Conservation (phyloP, 2,797 vertebrate species). For the Falco naumanni region DNA sequence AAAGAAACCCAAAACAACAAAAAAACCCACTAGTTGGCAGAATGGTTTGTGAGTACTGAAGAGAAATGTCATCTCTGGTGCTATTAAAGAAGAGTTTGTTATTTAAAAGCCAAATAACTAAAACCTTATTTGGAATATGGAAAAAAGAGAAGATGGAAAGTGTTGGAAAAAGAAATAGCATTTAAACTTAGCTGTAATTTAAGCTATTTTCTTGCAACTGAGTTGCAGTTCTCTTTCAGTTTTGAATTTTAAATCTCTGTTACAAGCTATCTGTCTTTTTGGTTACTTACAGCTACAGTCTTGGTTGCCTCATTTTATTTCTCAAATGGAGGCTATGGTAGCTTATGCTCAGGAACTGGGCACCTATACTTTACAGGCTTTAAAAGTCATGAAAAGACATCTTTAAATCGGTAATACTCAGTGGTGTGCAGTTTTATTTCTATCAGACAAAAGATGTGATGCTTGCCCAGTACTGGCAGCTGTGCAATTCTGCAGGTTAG, state of each 20-base stretch:
- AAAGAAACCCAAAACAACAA: not conserved
- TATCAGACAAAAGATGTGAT: rapidly evolving
- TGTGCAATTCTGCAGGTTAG: not conserved
- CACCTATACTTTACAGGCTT: not conserved
- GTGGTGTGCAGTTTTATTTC: not conserved
- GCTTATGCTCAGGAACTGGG: not conserved
- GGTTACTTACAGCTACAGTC: not conserved
- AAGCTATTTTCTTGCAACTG: not conserved
- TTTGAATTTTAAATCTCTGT: not conserved
- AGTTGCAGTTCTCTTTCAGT: not conserved
- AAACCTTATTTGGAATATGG: not conserved
- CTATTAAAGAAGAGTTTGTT: not conserved
- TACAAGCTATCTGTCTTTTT: not conserved
- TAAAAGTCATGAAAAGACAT: not conserved
- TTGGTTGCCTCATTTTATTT: not conserved
- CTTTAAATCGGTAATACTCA: not conserved
- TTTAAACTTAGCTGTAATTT: not conserved
- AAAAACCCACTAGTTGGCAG: not conserved
- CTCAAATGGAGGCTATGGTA: not conserved
- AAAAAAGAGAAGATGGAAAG: not conserved
- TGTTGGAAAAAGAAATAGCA: not conserved
- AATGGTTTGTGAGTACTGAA: not conserved
- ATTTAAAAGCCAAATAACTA: not conserved
- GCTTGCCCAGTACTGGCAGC: not conserved
- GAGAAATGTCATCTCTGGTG: not conserved